Conservation (phyloP, 2,797 vertebrate species). For the Ciconia nigra region DNA sequence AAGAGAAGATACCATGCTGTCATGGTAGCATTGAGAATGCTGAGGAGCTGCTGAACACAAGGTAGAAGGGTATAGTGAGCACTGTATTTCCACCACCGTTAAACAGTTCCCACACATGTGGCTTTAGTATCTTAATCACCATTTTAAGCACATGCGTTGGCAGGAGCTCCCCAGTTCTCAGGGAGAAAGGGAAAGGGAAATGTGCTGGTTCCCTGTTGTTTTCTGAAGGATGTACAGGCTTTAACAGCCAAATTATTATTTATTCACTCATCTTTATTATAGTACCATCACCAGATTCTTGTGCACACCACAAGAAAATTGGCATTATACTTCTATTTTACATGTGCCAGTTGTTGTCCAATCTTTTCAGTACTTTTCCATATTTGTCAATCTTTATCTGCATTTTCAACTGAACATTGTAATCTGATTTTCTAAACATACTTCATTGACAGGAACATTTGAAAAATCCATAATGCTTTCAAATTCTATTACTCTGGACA, state of each 20-base stretch:
- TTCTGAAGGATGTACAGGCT: not conserved
- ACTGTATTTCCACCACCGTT: not conserved
- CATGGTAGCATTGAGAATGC: not conserved
- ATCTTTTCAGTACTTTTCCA: not conserved
- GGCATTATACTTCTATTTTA: not conserved
- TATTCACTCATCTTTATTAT: not conserved
- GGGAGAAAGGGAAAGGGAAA: not conserved
- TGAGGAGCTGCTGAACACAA: not conserved
- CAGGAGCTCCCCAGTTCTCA: not conserved
- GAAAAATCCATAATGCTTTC: not conserved
- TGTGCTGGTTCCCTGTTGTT: not conserved
- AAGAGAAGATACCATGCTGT: not conserved
- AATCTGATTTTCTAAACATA: not conserved
- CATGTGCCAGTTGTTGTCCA: not conserved
- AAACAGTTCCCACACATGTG: not conserved
- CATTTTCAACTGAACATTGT: not conserved
- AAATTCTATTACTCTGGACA: not conserved
- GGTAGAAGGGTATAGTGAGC: not conserved
- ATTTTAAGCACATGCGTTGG: not conserved
- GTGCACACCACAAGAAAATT: not conserved
- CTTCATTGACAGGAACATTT: not conserved
- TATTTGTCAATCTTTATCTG: not conserved
- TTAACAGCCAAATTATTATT: not conserved
- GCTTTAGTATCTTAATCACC: not conserved
- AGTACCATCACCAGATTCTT: not conserved